Conservation (phyloP, 1,140 invertebrate species). For the Liolophura sinensis region DNA sequence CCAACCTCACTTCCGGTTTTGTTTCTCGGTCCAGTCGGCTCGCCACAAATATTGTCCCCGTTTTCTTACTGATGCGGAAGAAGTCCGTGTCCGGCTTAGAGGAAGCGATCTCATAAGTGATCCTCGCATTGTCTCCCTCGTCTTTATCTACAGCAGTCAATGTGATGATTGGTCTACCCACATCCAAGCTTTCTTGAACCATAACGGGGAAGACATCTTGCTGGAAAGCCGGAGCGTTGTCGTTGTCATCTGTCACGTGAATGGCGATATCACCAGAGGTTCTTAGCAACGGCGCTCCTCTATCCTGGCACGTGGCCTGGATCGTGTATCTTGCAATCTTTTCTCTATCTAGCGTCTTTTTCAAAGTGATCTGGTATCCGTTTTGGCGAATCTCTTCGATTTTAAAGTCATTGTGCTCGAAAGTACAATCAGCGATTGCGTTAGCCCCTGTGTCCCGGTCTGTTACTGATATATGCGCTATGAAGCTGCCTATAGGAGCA, state of each 20-base stretch:
- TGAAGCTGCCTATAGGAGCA: too few species aligned
- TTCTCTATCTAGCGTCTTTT: neutral
- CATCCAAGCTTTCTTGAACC: conserved; percentile 86
- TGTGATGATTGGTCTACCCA: conserved; percentile 79
- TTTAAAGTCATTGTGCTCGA: conserved; percentile 43
- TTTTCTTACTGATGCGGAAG: conserved; percentile 85
- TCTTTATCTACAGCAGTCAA: conserved; percentile 67
- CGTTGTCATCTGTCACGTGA: conserved; percentile 44
- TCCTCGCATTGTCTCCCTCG: conserved; percentile 43
- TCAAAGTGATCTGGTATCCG: neutral
- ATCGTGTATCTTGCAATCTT: neutral
- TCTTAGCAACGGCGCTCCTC: neutral
- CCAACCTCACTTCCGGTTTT: conserved; percentile 71
- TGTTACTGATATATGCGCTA: too few species aligned
- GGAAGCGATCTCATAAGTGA: conserved; percentile 61
- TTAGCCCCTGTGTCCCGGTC: too few species aligned
- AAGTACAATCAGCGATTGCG: conserved; percentile 13
- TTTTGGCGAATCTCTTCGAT: conserved; percentile 13
- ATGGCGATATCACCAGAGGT: conserved; percentile 24
- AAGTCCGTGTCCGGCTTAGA: conserved; percentile 36
- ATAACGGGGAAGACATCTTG: conserved; percentile 60
- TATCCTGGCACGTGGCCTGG: neutral
- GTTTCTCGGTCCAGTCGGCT: conserved; percentile 81
- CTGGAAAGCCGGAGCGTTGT: conserved; percentile 57
- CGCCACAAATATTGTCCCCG: conserved; percentile 69